Evolutionary conservation across 2,888 invertebrate species (phyloP).

Genomic region (Hermodice carunculata): DNA sequence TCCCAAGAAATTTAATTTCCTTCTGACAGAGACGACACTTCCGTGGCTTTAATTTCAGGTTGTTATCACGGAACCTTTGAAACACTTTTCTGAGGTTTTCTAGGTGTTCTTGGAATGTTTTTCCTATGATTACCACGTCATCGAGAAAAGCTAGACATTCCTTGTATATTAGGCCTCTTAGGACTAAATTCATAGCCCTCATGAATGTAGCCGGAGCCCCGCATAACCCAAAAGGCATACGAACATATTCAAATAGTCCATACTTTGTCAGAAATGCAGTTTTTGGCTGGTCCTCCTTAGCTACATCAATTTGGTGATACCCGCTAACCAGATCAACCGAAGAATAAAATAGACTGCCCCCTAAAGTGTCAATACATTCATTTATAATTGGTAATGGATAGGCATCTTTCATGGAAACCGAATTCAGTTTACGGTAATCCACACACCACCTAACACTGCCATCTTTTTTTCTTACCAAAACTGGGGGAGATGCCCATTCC

Average conservation of each 20-base stretch:
- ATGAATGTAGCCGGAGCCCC: neutral
- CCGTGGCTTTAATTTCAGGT: conserved; percentile 7
- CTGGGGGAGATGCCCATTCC: neutral
- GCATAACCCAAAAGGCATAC: conserved; percentile 7
- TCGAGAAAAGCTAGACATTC: conserved; percentile 1
- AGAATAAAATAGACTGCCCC: neutral
- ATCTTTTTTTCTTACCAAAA: neutral
- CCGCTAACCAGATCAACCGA: neutral
- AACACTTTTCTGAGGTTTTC: neutral
- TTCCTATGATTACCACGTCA: neutral
- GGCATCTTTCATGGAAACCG: neutral
- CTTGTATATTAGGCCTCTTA: neutral
- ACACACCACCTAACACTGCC: neutral
- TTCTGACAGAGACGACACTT: conserved; percentile 11
- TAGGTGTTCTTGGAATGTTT: neutral
- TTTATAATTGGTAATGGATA: neutral
- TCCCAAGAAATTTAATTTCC: conserved; percentile 2
- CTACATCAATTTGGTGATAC: neutral
- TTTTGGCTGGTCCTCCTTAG: neutral
- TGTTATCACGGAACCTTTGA: neutral
- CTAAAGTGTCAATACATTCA: neutral
- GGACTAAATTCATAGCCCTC: neutral
- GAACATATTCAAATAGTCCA: neutral
- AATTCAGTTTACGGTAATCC: conserved; percentile 10
- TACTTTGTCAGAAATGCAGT: conserved; percentile 4